A percentile compares a stretch with the other conserved stretches of the same genome.
Evolutionary conservation across 2,888 invertebrate species (phyloP).

Genomic region (Megalurothrips usitatus): DNA sequence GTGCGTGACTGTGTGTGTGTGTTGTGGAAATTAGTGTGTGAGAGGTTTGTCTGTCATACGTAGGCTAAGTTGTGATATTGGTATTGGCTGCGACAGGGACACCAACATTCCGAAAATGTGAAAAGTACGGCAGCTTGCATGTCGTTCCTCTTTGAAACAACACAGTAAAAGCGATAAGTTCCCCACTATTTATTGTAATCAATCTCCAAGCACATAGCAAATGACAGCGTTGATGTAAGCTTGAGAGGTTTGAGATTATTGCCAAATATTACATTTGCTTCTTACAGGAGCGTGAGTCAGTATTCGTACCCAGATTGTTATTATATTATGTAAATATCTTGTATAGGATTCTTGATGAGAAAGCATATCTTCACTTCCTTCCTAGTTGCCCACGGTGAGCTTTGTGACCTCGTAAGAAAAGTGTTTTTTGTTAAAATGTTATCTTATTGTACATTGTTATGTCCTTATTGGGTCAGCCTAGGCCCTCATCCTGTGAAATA

Average conservation of each 20-base stretch:
- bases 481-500: neutral
- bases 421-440: conserved; percentile 11
- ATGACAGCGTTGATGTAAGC: neutral
- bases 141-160: neutral
- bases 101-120: too few species aligned
- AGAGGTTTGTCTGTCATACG: neutral
- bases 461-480: neutral
- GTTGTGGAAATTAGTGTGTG: neutral
- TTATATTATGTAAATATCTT: neutral
- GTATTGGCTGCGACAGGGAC: neutral
- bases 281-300: neutral
- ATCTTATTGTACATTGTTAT: conserved; percentile 18
- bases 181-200: neutral
- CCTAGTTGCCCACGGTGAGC: neutral
- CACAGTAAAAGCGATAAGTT: too few species aligned
- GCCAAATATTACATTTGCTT: neutral
- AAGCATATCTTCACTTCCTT: conserved; percentile 8
- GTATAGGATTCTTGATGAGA: neutral
- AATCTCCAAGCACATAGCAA: neutral
- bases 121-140: too few species aligned
- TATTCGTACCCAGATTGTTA: neutral
- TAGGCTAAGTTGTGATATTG: neutral
- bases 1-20: neutral
- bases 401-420: neutral
- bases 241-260: neutral